Evolutionary conservation across 1,140 invertebrate genomes (phyloP), one percentile per base, ranked within the genome.

Genomic region (Druon quercuslanigerum): DNA sequence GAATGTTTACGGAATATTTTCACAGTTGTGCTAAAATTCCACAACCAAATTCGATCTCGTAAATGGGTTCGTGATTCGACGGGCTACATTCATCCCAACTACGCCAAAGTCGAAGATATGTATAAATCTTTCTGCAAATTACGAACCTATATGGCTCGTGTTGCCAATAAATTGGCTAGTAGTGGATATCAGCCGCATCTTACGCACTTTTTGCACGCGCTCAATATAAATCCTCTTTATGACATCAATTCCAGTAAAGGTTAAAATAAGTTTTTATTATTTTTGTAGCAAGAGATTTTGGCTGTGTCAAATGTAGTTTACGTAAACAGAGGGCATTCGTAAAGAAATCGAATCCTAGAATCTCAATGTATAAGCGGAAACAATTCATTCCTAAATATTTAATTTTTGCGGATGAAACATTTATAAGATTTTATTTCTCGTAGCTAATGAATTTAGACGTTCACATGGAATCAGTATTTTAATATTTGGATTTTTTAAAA

Each of bases 1-100:
- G 93, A 93, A 52, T 90, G 94, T 1, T 88, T 96, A 9, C 93
- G 94, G 17, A 94, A 93, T 84, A 94, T 95, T 4, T 95, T 96
- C 75, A 93, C 93, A 52, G 92, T 95, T 2, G 94, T 95, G 25
- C 83, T 96, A 50, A 94, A 95, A 82, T 96, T 96, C 83, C 95
- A 95, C 84, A 92, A 93, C 86, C 92, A 91, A 71, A 86, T 92
- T 20, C 83, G 87, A n/a, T 87, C 87, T 16, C 87, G 88, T 56
- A 80, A 78, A 19, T 91, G 89, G 90, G 57, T 74, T 13, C 70
- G 75, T 2, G 76, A 54, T 7, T 60, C 83, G 3, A 71, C 81
- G 2, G 82, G 78, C 40, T 86, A 85, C 51, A 57, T 80, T 0
- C 88, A 89, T 73, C 85, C 89, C 0, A 90, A 90, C 77, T 92